These are phyloP conservation scores for Sinonovacula constricta DNA, from an alignment of 1,140 invertebrate species.

Conservation along the genomic window DNA sequence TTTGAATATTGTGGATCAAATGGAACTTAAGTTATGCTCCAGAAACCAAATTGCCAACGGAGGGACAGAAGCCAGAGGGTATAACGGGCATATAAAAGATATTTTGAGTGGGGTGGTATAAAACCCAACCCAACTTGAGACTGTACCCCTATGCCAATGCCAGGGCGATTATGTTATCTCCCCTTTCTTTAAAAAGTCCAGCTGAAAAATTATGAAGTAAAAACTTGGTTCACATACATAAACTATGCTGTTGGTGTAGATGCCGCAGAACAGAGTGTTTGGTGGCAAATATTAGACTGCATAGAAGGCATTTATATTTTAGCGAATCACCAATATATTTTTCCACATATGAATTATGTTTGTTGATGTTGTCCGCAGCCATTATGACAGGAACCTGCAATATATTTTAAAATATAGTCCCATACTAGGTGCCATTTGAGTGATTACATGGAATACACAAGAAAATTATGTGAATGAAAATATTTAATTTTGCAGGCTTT, in stretches of 20 bases:
- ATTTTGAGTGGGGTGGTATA: too few relatives aligned
- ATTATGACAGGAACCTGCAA: slow-evolving; percentile 12
- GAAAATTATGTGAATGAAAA: slow-evolving; percentile 9
- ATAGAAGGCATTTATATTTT: slow-evolving; percentile 3
- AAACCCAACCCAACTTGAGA: too few relatives aligned
- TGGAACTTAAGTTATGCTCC: too few relatives aligned
- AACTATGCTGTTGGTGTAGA: not conserved
- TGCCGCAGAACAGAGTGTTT: slow-evolving; percentile 6
- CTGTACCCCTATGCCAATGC: too few relatives aligned
- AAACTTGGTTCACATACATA: slow-evolving; percentile 12
- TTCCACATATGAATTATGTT: slow-evolving; percentile 12
- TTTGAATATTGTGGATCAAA: too few relatives aligned
- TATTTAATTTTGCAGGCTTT: slow-evolving; percentile 8
- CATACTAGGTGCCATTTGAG: slow-evolving; percentile 12
- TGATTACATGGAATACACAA: slow-evolving; percentile 9
- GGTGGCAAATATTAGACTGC: not conserved
- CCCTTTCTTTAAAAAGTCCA: too few relatives aligned
- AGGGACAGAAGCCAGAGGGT: too few relatives aligned
- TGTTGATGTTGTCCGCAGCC: slow-evolving; percentile 2
- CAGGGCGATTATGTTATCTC: too few relatives aligned
- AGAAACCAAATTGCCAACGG: too few relatives aligned
- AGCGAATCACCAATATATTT: slow-evolving; percentile 1
- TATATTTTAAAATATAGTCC: slow-evolving; percentile 8
- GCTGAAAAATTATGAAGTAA: too few relatives aligned
- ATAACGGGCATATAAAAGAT: too few relatives aligned